phyloP scores from a whole-genome alignment of 2,797 vertebrate genomes.

The Alosa sapidissima region DNA sequence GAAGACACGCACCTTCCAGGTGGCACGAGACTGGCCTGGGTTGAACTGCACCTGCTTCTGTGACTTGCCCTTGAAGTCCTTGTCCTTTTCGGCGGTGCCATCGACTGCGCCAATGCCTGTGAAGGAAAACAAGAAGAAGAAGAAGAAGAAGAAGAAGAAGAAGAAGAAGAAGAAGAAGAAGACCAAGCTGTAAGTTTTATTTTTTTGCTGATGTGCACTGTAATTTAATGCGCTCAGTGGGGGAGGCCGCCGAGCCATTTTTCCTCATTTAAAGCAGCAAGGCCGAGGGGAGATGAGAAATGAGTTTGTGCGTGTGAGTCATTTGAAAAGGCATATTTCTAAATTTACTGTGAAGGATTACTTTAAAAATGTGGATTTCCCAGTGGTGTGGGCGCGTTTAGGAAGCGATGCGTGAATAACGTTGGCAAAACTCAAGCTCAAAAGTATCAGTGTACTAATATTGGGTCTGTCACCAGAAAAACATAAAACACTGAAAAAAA shows the following conservation, averaged over 20 bases:
- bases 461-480: neutral
- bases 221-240: constrained; percentile 49
- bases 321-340: constrained; percentile 61
- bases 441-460: neutral
- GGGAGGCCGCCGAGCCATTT: constrained; percentile 43
- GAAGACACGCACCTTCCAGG: constrained; percentile 83
- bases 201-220: constrained; percentile 42
- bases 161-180: neutral
- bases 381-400: neutral
- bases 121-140: neutral
- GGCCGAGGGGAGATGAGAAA: constrained; percentile 61
- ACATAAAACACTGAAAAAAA: neutral
- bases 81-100: constrained; percentile 83
- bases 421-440: neutral
- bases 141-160: constrained; percentile 10
- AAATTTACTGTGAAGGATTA: constrained; percentile 57
- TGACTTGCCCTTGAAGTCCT: constrained; percentile 88
- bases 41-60: constrained; percentile 96
- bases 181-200: neutral
- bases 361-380: constrained; percentile 16
- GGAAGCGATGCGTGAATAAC: neutral
- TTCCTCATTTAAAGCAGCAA: constrained; percentile 56
- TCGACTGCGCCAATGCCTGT: constrained; percentile 88
- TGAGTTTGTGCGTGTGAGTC: constrained; percentile 59
- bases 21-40: constrained; percentile 86